Percentiles rank a stretch among this genome's conserved stretches.
These are phyloP conservation scores for Drosophila crucigera DNA, from an alignment of 2,888 invertebrate species.

Conservation along the genomic window DNA sequence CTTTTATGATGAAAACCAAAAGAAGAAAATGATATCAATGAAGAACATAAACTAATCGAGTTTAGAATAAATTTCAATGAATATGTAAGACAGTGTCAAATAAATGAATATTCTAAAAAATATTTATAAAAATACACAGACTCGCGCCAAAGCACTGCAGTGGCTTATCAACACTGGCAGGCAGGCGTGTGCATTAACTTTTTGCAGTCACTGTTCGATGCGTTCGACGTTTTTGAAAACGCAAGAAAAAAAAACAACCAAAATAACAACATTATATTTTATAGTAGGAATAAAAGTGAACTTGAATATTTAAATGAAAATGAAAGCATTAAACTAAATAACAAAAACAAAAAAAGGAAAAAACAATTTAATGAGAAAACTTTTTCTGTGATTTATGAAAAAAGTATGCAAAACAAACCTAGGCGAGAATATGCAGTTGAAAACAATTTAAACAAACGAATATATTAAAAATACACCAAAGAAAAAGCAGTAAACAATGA, in stretches of 20 bases:
- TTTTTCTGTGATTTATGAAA: conserved; percentile 80
- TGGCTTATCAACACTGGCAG: conserved; percentile 21
- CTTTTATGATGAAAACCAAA: conserved; percentile 34
- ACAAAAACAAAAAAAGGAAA: not conserved
- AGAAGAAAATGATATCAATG: conserved; percentile 41
- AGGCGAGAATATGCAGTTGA: conserved; percentile 31
- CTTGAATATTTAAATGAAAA: conserved; percentile 42
- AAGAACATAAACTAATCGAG: conserved; percentile 45
- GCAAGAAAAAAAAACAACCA: conserved; percentile 12
- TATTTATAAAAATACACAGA: conserved; percentile 23
- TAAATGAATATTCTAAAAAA: conserved; percentile 24
- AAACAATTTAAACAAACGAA: conserved; percentile 15
- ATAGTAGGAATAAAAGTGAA: conserved; percentile 56
- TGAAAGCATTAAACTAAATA: conserved; percentile 32
- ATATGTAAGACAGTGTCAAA: conserved; percentile 25
- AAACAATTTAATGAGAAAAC: conserved; percentile 69
- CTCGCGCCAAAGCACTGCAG: conserved; percentile 3
- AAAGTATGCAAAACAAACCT: conserved; percentile 69
- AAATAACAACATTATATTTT: conserved; percentile 61
- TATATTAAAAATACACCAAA: conserved; percentile 29
- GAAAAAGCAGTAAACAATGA: conserved; percentile 26
- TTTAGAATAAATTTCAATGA: conserved; percentile 47
- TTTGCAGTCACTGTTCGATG: conserved; percentile 36
- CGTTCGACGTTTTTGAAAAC: conserved; percentile 41
- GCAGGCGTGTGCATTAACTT: conserved; percentile 17